These are phyloP conservation scores for Enhydra lutris DNA, from an alignment of 2,113 vertebrate species.

Conservation along the genomic window DNA sequence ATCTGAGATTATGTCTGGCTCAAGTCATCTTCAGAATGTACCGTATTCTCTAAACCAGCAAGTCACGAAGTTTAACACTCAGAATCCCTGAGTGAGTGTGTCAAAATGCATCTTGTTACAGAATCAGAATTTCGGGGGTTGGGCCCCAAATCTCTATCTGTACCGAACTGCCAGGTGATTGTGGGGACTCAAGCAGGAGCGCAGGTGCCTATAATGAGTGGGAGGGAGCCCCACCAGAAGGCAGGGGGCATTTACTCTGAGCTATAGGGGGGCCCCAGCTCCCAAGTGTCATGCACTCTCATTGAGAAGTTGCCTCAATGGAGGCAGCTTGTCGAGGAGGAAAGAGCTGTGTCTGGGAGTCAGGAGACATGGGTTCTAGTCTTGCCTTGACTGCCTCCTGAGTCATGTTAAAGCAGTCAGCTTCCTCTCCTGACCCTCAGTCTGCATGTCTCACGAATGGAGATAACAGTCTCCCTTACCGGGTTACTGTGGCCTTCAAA, in stretches of 20 bases:
- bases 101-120: not conserved
- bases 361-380: not conserved
- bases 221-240: not conserved
- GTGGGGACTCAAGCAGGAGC: not conserved
- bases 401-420: not conserved
- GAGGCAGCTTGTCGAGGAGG: not conserved
- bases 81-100: not conserved
- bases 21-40: slow-evolving; percentile 2
- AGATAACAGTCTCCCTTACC: not conserved
- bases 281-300: not conserved
- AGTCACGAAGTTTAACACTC: not conserved
- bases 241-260: not conserved
- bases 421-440: not conserved
- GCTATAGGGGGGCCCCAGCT: not conserved
- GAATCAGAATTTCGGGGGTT: not conserved
- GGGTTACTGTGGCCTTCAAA: not conserved
- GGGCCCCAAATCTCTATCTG: not conserved
- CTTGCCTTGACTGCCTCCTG: not conserved
- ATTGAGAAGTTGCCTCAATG: not conserved
- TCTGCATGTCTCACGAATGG: not conserved
- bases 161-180: not conserved
- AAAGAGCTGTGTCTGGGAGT: not conserved
- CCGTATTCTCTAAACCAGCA: not conserved
- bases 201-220: not conserved
- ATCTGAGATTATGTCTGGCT: not conserved